These are phyloP conservation scores for Perca fluviatilis DNA, from an alignment of 2,113 vertebrate genomes.

Conservation along the genomic window DNA sequence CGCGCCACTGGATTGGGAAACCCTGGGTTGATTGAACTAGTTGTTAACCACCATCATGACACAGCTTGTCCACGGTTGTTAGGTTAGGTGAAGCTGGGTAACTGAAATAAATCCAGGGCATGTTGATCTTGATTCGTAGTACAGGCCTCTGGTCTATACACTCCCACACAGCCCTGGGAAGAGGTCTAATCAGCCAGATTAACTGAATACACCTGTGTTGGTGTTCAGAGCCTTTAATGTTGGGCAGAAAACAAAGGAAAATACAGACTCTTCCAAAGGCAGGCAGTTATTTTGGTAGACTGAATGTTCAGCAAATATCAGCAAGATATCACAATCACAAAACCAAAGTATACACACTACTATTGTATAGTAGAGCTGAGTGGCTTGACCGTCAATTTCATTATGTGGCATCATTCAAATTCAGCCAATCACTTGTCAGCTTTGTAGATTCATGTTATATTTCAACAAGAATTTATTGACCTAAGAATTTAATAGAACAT, in stretches of 20 bases:
- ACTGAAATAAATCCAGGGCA: no score
- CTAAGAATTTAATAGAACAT: background rate
- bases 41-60: no score
- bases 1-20: no score
- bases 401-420: constrained; percentile 20
- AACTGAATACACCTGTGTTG: no score
- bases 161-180: no score
- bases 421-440: constrained; percentile 26
- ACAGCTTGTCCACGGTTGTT: no score
- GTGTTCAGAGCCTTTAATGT: no score
- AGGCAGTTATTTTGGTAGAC: background rate
- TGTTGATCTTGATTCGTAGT: no score
- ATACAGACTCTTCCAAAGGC: background rate
- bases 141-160: no score
- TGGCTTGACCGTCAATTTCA: background rate
- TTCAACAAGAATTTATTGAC: constrained; percentile 12
- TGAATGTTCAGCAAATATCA: constrained; percentile 34
- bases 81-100: no score
- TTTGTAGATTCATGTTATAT: constrained; percentile 3
- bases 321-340: constrained; percentile 4
- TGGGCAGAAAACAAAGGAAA: constrained; percentile 24
- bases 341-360: background rate
- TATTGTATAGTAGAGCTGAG: background rate
- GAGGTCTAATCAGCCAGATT: no score
- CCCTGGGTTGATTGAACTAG: no score